Percentiles rank a stretch among this genome's conserved stretches.
These are phyloP conservation scores for Nothura maculosa DNA, from an alignment of 2,797 vertebrate species.

Conservation along the genomic window DNA sequence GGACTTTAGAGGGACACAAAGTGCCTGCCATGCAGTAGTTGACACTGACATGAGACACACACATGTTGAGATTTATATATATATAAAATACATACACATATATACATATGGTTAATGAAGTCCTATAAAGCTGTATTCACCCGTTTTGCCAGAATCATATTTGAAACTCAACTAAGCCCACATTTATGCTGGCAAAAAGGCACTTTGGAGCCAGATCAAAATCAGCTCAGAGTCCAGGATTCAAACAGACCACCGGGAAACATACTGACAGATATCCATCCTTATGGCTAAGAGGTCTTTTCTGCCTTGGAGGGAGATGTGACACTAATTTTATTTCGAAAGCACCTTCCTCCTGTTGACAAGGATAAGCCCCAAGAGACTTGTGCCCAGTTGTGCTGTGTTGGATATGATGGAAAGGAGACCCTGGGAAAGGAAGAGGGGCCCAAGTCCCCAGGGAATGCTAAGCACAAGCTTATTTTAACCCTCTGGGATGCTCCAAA, in stretches of 20 bases:
- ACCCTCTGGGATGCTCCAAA: background rate
- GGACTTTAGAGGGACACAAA: conserved; percentile 18
- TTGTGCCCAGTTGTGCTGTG: background rate
- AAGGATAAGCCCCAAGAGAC: conserved; percentile 4
- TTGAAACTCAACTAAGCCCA: background rate
- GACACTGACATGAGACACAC: fast-evolving
- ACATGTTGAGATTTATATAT: background rate
- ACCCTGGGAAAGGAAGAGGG: conserved; percentile 3
- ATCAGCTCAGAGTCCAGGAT: background rate
- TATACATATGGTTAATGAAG: background rate
- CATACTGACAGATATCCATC: background rate
- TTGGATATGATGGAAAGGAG: conserved; percentile 25
- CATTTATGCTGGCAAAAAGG: background rate
- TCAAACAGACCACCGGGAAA: background rate
- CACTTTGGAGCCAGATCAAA: background rate
- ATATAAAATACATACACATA: background rate
- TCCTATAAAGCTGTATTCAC: background rate
- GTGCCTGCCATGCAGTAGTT: background rate
- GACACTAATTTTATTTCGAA: background rate
- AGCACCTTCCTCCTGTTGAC: conserved; percentile 27
- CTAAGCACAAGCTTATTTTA: conserved; percentile 54
- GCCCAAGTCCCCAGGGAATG: background rate
- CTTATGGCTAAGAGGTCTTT: background rate
- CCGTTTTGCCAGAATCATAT: background rate
- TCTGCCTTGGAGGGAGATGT: background rate